A percentile compares a stretch with the other conserved stretches of the same genome.
phyloP scores from a whole-genome alignment of 2,797 vertebrate genomes.

The Sternarchorhynchus goeldii region DNA sequence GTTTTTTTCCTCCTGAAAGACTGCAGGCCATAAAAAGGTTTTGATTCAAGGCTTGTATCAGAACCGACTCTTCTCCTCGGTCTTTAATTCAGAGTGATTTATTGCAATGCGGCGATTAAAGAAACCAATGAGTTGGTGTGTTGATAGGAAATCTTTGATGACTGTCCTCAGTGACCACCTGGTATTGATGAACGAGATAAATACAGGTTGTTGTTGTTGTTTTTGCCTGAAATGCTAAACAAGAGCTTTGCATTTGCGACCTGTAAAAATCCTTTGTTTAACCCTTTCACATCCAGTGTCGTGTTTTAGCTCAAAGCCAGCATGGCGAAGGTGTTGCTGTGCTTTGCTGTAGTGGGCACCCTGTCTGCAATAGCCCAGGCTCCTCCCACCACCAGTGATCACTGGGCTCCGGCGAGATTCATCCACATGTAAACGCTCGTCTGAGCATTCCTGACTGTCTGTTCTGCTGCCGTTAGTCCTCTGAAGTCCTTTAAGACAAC shows the following conservation, averaged over 20 bases:
- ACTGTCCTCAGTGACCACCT: slow-evolving; percentile 21
- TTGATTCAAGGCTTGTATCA: slow-evolving; percentile 29
- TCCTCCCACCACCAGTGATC: slow-evolving; percentile 46
- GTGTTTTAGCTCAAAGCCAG: slow-evolving; percentile 36
- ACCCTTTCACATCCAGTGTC: slow-evolving; percentile 11
- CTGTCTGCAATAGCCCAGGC: neutral
- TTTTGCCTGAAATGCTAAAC: neutral
- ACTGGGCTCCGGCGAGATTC: slow-evolving; percentile 44
- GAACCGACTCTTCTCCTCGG: slow-evolving; percentile 2
- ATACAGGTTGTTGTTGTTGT: neutral
- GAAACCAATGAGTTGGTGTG: slow-evolving; percentile 18
- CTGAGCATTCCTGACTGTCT: slow-evolving; percentile 51
- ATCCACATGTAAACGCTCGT: slow-evolving; percentile 44
- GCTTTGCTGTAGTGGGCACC: slow-evolving; percentile 14
- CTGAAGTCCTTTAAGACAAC: no score
- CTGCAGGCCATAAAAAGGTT: slow-evolving; percentile 29
- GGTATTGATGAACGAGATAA: slow-evolving; percentile 32
- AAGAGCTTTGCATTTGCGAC: slow-evolving; percentile 10
- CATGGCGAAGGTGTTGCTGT: slow-evolving; percentile 25
- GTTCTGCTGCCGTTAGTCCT: slow-evolving; percentile 11
- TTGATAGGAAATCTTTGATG: slow-evolving; percentile 25
- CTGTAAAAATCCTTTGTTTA: slow-evolving; percentile 4
- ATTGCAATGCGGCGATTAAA: slow-evolving; percentile 15
- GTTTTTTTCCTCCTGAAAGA: slow-evolving; percentile 26
- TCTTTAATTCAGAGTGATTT: slow-evolving; percentile 27